Evolutionary conservation across 2,797 vertebrate genomes (phyloP).

Genomic region (Lagorchestes hirsutus): DNA sequence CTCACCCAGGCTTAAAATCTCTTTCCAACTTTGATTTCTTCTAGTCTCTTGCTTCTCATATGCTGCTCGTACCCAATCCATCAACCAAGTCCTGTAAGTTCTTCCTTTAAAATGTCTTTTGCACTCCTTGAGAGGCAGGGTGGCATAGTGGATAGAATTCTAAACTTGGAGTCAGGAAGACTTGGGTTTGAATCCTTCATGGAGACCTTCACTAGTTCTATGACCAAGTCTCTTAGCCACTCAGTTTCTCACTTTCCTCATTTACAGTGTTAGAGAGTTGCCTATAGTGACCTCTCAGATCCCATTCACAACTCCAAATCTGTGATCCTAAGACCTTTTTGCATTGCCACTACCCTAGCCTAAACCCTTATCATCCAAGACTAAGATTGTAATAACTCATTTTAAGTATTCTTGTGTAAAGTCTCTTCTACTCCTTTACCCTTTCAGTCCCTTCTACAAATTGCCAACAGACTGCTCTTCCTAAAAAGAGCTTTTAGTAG

Average conservation of each 20-base stretch:
- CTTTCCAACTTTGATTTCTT: neutral
- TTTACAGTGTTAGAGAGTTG: neutral
- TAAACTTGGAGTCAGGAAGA: neutral
- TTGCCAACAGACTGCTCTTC: neutral
- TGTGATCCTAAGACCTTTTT: neutral
- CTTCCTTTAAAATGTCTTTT: neutral
- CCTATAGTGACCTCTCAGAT: neutral
- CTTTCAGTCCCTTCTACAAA: neutral
- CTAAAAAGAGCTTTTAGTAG: neutral
- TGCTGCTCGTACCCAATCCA: neutral
- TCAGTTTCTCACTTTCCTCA: neutral
- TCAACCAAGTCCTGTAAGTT: neutral
- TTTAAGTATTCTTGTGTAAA: neutral
- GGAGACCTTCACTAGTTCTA: neutral
- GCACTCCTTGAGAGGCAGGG: neutral
- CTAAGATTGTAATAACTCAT: neutral
- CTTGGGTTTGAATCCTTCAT: neutral
- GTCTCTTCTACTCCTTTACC: neutral
- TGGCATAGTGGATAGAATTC: neutral
- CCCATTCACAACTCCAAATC: neutral
- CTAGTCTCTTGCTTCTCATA: neutral
- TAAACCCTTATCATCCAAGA: neutral
- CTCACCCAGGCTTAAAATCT: neutral
- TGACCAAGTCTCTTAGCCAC: neutral
- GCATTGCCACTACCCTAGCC: neutral